Conservation (phyloP, 2,888 invertebrate species). For the Herminia tarsipennalis region DNA sequence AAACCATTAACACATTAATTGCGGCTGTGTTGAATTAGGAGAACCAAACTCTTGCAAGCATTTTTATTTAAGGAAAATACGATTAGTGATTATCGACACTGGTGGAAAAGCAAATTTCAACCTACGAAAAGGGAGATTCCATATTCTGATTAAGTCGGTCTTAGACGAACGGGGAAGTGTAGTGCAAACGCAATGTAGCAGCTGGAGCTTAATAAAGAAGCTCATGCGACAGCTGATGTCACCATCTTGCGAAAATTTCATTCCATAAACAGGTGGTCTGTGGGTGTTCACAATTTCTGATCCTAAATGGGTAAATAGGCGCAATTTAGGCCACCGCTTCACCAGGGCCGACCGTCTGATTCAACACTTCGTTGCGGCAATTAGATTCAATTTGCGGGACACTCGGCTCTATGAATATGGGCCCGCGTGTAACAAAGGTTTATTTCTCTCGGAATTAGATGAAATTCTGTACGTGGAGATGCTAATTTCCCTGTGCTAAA, state of each 20-base stretch:
- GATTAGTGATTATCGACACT: no score
- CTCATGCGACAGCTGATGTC: slow-evolving; percentile 58
- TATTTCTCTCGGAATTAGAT: slow-evolving; percentile 67
- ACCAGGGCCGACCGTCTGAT: slow-evolving; percentile 70
- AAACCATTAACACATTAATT: slow-evolving; percentile 46
- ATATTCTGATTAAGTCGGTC: slow-evolving; percentile 4
- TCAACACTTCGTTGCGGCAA: slow-evolving; percentile 84
- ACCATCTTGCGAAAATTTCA: slow-evolving; percentile 55
- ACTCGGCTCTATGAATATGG: slow-evolving; percentile 71
- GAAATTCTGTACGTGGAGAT: slow-evolving; percentile 50
- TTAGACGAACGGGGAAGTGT: slow-evolving; percentile 32
- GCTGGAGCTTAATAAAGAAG: slow-evolving; percentile 40
- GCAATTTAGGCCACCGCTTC: slow-evolving; percentile 76
- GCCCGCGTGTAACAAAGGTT: slow-evolving; percentile 69
- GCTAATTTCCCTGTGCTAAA: slow-evolving; percentile 53
- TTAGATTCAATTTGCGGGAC: slow-evolving; percentile 81
- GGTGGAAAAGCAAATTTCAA: no score
- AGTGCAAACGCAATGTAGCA: slow-evolving; percentile 34
- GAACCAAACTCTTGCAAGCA: no score
- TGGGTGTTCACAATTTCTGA: slow-evolving; percentile 70
- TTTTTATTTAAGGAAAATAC: no score
- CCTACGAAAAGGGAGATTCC: no score
- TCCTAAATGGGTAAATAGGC: slow-evolving; percentile 80
- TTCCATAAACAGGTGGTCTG: slow-evolving; percentile 75
- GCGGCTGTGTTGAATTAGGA: slow-evolving; percentile 45